Evolutionary conservation across 1,140 invertebrate genomes (phyloP), one percentile per base, ranked within the genome.

Genomic region (Physella acuta): DNA sequence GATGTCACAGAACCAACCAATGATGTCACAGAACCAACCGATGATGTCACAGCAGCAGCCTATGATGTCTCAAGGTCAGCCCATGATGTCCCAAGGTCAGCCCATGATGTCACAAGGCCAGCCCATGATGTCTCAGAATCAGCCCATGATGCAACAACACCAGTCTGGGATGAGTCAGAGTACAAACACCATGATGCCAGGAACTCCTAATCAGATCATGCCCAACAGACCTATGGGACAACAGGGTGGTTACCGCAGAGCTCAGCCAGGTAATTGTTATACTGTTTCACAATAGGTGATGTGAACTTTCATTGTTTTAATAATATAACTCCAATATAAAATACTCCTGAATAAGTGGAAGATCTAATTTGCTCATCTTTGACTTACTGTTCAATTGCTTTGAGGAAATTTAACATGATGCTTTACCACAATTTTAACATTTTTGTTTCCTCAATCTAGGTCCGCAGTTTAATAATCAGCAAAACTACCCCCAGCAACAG

Each of bases 161-260:
- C 64, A 28, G 26, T 26, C 51, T n/a, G 24, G 51, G 8, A 67
- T 67, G 64, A 39, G 30, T 4, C 64, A 67, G 30, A 34, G 51
- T 5, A 37, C 30, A 16, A 11, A 31, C 16, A 44, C 20, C 24
- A 64, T 64, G 62, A 64, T 64, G 62, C 16, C 62, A 34, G 26
- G 34, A 33, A 44, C 37, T 36, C 64, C 64, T 37, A 37, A 37
- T 17, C 64, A 67, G n/a, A 67, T 67, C 51, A 67, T 67, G 52
- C 51, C 36, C 14, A 33, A 30, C 30, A 30, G 64, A 1, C 64
- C 64, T 0, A 53, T 56, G 11, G 64, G 64, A 11, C 64, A 56
- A 26, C 64, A 67, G 24, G 51, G 51, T 26, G 53, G 51, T n/a
- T 67, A 67, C 26, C 51, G 64, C 3, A 55, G 64, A 28, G 64